Evolutionary conservation across 1,140 invertebrate species (phyloP), one percentile per base, ranked within the genome.

Genomic region (Pseudomyrmex flavicornis): DNA sequence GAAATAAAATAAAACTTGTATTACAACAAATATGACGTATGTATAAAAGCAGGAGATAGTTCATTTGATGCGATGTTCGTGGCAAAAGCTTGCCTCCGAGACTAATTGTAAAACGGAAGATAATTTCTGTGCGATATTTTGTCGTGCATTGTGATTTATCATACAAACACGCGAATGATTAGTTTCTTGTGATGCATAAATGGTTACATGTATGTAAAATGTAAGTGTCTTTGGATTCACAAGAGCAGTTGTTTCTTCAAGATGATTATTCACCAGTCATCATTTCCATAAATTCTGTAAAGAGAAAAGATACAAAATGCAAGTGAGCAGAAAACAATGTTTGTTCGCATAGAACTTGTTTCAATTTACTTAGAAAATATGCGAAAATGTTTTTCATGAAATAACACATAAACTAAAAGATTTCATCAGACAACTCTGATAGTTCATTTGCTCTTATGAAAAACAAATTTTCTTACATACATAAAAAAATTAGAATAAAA

Each of bases 231-330:
- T 86, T 75, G 73, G 35, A 20, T 80, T 48, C 77, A 35, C 35
- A 54, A 56, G 56, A 66, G 79, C 46, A 58, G 26, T 65, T 52
- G 48, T 8, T 82, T 46, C 74, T 54, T 50, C 54, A 46, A 61
- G 4, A 62, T 74, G 85, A 92, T 96, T 97, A 97, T 96, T 98
- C 97, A 94, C 97, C 98, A 84, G 97, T 98, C 98, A 98, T 98
- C 98, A 98, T 98, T 94, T 98, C 98, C 97, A 98, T 98, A 95
- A 98, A 98, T 96, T 98, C 97, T 98, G 96, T 82, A 97, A 97
- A 73, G n/a, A 75, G 89, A 77, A 83, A 87, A 13, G 76, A 70
- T 56, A 46, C 8, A 35, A 8, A 8, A 20, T 20, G 20, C 26
- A 10, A 26, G 8, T 70, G 46, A 20, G 5, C 2, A 46, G n/a